Conservation (phyloP, 2,797 vertebrate species). For the Threskiornis aethiopicus region DNA sequence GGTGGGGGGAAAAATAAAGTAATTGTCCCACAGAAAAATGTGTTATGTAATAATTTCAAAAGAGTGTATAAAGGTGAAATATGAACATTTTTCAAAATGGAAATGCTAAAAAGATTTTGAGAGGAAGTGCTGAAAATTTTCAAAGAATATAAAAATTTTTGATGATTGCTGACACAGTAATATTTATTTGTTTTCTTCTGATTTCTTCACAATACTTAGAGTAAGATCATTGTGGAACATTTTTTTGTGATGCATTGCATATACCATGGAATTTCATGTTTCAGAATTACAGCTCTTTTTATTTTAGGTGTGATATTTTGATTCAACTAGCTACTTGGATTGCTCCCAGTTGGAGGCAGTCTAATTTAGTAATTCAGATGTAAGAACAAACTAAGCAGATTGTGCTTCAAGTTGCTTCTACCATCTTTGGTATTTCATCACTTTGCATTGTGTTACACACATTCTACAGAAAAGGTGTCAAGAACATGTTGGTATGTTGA, state of each 20-base stretch:
- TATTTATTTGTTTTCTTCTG: neutral
- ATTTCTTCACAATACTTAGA: neutral
- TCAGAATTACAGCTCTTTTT: neutral
- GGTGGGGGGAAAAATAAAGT: rapidly evolving
- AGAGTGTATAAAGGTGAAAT: neutral
- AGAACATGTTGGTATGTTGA: neutral
- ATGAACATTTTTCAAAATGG: neutral
- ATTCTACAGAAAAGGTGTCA: neutral
- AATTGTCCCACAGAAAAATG: rapidly evolving
- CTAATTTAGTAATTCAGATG: neutral
- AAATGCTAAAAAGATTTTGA: neutral
- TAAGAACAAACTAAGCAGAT: neutral
- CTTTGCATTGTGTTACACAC: neutral
- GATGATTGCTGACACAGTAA: neutral
- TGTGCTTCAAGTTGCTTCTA: neutral
- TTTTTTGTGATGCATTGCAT: neutral
- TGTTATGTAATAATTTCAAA: neutral
- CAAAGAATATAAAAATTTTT: rapidly evolving
- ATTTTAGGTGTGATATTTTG: neutral
- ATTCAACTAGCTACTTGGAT: neutral
- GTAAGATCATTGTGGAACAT: neutral
- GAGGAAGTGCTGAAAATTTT: neutral
- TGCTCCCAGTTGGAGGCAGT: neutral
- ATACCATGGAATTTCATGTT: neutral
- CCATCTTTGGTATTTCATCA: neutral